Evolutionary conservation across 1,140 invertebrate genomes (phyloP).

Genomic region (Meloidogyne exigua): DNA sequence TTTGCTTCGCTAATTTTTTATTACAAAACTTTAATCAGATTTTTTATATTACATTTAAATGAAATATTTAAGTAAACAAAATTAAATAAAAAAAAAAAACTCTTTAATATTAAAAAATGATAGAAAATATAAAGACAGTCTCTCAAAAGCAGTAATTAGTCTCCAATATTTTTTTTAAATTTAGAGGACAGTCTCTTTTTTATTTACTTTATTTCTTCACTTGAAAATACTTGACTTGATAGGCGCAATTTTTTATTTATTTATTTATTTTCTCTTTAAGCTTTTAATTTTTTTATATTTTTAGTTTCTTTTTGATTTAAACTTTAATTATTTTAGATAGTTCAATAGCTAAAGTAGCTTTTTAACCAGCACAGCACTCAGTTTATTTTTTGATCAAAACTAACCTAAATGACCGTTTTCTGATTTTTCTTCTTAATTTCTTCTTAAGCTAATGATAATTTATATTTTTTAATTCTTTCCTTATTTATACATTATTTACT

Average conservation of each 20-base stretch:
- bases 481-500: too few species aligned
- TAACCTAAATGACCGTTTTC: too few species aligned
- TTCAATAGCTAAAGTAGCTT: too few species aligned
- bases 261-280: background rate
- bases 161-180: background rate
- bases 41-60: background rate
- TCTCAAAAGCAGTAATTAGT: background rate
- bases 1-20: background rate
- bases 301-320: background rate
- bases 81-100: background rate
- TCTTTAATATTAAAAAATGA: background rate
- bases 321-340: too few species aligned
- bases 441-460: too few species aligned
- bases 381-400: too few species aligned
- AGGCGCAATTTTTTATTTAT: background rate
- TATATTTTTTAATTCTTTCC: too few species aligned
- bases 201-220: background rate
- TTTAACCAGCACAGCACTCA: too few species aligned
- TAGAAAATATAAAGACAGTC: background rate
- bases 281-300: background rate
- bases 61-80: conserved; percentile 2
- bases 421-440: too few species aligned
- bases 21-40: background rate
- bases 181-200: background rate
- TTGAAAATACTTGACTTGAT: background rate